These are phyloP conservation scores for Zaprionus ornatus DNA, from an alignment of 1,140 invertebrate genomes.

Conservation along the genomic window DNA sequence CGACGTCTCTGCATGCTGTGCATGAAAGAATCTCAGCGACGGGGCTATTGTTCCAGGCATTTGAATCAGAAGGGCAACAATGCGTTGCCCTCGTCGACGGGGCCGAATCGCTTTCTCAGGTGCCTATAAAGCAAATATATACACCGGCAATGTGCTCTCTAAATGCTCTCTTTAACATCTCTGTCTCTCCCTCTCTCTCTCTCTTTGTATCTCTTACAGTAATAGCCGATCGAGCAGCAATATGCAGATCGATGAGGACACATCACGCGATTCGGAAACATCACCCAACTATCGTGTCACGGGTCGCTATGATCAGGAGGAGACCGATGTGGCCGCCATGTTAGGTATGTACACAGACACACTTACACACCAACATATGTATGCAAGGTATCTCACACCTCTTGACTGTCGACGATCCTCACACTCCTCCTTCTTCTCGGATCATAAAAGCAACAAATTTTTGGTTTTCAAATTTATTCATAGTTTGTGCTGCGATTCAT, in stretches of 20 bases:
- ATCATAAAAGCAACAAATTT: conserved; percentile 38
- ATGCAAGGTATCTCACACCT: conserved; percentile 35
- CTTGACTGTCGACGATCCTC: background rate
- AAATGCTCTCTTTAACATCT: conserved; percentile 3
- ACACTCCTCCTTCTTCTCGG: background rate
- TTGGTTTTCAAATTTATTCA: conserved; percentile 64
- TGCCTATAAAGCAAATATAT: conserved; percentile 30
- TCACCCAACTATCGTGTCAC: conserved; percentile 91
- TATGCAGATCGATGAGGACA: conserved; percentile 93
- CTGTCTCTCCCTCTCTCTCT: background rate
- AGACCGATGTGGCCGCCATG: conserved; percentile 98
- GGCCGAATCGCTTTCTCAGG: conserved; percentile 79
- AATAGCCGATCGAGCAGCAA: conserved; percentile 84
- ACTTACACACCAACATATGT: conserved; percentile 51
- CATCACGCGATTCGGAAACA: conserved; percentile 93
- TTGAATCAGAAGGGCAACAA: conserved; percentile 87
- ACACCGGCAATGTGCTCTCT: background rate
- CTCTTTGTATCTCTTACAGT: conserved; percentile 34
- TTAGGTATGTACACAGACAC: conserved; percentile 86
- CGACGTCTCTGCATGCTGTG: conserved; percentile 95
- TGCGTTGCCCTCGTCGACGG: conserved; percentile 74
- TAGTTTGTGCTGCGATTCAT: conserved; percentile 63
- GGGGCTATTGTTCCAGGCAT: conserved; percentile 98
- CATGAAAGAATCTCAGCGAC: conserved; percentile 98
- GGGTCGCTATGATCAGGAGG: conserved; percentile 94